A percentile compares a stretch with the other conserved stretches of the same genome.
phyloP scores from a whole-genome alignment of 2,113 vertebrate species.

The Zosterops pallidus region DNA sequence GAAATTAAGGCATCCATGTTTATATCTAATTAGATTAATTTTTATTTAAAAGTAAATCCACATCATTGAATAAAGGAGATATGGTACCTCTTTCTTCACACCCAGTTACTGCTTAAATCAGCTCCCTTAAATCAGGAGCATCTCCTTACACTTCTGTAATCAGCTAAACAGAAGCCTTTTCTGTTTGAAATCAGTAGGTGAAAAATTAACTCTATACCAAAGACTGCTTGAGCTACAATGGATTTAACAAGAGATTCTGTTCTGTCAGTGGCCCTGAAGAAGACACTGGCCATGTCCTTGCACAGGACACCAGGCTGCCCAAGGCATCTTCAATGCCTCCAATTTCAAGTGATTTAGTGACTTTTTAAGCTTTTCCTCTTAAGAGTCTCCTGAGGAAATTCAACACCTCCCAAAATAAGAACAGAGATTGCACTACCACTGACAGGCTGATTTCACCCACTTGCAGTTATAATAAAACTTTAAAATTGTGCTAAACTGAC shows the following conservation, averaged over 20 bases:
- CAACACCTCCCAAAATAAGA: background rate
- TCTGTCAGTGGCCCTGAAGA: background rate
- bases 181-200: background rate
- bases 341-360: background rate
- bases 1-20: background rate
- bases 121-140: background rate
- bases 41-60: background rate
- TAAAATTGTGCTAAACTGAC: slow-evolving; percentile 37
- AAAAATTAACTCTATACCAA: background rate
- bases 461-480: slow-evolving; percentile 55
- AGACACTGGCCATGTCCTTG: too few species aligned
- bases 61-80: background rate
- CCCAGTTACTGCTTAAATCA: background rate
- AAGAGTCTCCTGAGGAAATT: background rate
- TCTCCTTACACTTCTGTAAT: background rate
- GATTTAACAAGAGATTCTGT: background rate
- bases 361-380: background rate
- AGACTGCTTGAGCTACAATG: background rate
- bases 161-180: background rate
- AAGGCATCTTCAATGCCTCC: background rate
- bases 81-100: background rate
- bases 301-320: background rate
- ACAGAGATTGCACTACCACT: background rate
- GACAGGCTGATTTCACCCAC: background rate
- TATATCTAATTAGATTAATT: background rate